A percentile compares a stretch with the other conserved stretches of the same genome.
These are phyloP conservation scores for Lanius ludovicianus DNA, from an alignment of 2,113 vertebrate species.

Conservation along the genomic window DNA sequence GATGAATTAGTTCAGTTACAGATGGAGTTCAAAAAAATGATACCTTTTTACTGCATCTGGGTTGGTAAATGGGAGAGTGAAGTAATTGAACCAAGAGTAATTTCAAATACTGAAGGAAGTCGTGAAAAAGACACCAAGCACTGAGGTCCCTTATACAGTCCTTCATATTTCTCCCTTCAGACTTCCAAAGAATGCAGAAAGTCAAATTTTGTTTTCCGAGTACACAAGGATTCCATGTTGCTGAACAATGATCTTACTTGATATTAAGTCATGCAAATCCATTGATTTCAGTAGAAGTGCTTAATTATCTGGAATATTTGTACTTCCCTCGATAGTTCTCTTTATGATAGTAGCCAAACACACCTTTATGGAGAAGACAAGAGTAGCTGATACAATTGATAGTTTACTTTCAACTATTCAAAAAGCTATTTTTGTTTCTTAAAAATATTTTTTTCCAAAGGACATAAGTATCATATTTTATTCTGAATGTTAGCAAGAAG, in stretches of 20 bases:
- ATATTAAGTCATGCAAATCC: background rate
- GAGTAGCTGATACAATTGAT: background rate
- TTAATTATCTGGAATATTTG: background rate
- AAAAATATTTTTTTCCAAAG: background rate
- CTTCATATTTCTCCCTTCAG: background rate
- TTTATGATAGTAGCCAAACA: background rate
- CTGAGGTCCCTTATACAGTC: background rate
- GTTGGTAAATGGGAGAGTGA: background rate
- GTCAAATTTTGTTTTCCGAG: background rate
- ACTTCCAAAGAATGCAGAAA: background rate
- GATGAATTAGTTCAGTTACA: slow-evolving; percentile 14
- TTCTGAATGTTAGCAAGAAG: background rate
- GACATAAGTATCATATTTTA: background rate
- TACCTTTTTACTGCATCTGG: background rate
- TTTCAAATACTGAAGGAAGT: background rate
- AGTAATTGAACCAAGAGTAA: background rate
- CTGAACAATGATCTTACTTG: background rate
- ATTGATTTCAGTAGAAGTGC: background rate
- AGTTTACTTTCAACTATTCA: background rate
- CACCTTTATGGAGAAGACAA: background rate
- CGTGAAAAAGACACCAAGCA: background rate
- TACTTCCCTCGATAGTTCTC: background rate
- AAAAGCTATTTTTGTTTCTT: background rate
- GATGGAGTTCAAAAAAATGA: background rate
- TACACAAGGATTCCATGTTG: background rate